Evolutionary conservation across 2,797 vertebrate species (phyloP), one percentile per base, ranked within the genome.

Genomic region (Cynopterus sphinx): DNA sequence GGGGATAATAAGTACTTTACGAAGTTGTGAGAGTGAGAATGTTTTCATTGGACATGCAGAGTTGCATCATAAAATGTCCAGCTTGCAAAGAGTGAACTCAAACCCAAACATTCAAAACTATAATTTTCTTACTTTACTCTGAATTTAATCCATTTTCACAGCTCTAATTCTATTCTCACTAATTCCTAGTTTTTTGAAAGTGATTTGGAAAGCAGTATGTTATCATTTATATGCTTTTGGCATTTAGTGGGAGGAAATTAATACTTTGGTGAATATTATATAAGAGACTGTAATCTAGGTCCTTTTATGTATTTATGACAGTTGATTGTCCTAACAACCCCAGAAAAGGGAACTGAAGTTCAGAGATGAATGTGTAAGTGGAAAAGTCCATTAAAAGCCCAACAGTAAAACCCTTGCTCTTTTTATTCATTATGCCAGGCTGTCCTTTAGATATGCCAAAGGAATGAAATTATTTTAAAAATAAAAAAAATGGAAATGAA

Each of bases 401-500:
- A 51, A 51, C n/a, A 26, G 31, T 67, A n/a, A 59, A 84, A 33
- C 21, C 21, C 43, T 90, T n/a, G 15, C 3, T 73, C 51, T 70
- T 70, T 90, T 49, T 86, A 61, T 19, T 53, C 24, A 46, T 31
- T 41, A n/a, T 43, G 16, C 33, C 24, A 55, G 31, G 17, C 26
- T 92, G 17, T 36, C 12, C 43, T 43, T 87, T 84, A 74, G 73
- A 53, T 2, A 8, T 67, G 33, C 55, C 68, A 49, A 61, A 93
- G 33, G 41, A 61, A 84, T 39, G 33, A 73, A 63, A 61, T 73
- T 77, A 51, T 61, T 86, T 91, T 21, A 70, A 74, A 89, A 43
- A 89, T 73, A 96, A 82, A 93, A 92, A 82, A 83, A 67, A n/a
- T 21, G 67, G 9, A 83, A 82, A 61, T 57, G 65, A 84, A 90